Conservation (phyloP, 2,797 vertebrate genomes). For the Chrosomus eos region DNA sequence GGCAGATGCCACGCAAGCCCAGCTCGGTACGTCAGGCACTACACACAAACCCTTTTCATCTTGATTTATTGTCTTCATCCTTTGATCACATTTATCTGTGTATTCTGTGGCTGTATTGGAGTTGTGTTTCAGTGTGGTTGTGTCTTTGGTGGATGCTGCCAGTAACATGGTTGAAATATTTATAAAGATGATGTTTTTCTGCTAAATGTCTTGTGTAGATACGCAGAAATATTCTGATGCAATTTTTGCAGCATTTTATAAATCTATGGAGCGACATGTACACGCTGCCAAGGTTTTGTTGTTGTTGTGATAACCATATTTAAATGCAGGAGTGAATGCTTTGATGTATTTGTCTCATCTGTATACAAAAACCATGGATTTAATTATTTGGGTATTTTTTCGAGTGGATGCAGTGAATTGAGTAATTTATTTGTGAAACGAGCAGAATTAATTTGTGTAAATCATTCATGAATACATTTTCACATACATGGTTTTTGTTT, state of each 20-base stretch:
- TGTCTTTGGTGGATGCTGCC: neutral
- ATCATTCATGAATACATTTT: neutral
- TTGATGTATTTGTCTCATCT: neutral
- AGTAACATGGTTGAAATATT: neutral
- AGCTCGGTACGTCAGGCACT: constrained; percentile 79
- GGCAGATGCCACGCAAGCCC: constrained; percentile 89
- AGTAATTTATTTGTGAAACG: neutral
- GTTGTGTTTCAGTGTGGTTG: neutral
- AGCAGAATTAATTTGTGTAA: neutral
- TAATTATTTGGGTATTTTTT: neutral
- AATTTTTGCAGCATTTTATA: neutral
- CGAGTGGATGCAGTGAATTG: neutral
- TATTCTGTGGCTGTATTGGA: constrained; percentile 7
- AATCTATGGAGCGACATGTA: neutral
- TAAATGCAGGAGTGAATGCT: neutral
- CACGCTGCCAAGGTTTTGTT: neutral
- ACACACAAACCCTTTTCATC: constrained; percentile 26
- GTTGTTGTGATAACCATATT: neutral
- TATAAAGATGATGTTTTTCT: neutral
- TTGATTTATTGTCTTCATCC: neutral
- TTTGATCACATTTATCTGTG: neutral
- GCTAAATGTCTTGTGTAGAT: neutral
- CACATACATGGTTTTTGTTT: neutral
- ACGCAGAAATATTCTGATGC: neutral
- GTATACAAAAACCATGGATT: neutral